phyloP scores from a whole-genome alignment of 1,140 invertebrate species.

The Trichoplusia ni region DNA sequence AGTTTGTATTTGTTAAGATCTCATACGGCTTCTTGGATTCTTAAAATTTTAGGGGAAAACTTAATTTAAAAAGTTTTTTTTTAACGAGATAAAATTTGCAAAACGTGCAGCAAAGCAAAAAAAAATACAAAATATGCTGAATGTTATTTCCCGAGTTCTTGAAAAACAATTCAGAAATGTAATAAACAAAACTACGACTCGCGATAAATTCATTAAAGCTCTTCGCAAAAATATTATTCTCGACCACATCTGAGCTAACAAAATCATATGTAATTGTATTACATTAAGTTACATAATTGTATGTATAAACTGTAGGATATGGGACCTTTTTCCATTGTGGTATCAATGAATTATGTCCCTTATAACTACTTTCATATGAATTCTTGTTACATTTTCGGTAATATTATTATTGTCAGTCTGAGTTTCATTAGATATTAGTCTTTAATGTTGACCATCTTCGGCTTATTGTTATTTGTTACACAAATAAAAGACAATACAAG shows the following conservation, averaged over 20 bases:
- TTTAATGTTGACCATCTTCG: not conserved
- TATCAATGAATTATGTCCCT: not conserved
- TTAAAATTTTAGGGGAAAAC: no score
- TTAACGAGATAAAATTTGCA: no score
- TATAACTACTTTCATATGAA: conserved; percentile 17
- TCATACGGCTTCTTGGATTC: no score
- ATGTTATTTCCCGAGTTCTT: conserved; percentile 1
- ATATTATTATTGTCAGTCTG: conserved; percentile 14
- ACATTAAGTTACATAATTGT: conserved; percentile 26
- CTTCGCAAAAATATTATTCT: conserved; percentile 68
- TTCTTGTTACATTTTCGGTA: conserved; percentile 11
- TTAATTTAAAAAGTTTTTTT: no score
- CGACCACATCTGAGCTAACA: conserved; percentile 35
- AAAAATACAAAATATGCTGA: not conserved
- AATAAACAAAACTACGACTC: conserved; percentile 9
- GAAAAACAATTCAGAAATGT: conserved; percentile 13
- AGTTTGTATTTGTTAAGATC: no score
- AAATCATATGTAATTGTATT: no score
- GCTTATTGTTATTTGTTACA: not conserved
- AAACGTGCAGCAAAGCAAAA: not conserved
- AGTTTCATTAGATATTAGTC: conserved; percentile 11
- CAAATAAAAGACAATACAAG: no score
- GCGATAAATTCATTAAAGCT: conserved; percentile 49
- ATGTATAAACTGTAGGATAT: conserved; percentile 14
- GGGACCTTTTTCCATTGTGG: not conserved